Percentiles rank a stretch among this genome's conserved stretches.
These are phyloP conservation scores for Pseudorhiza aurosa DNA, from an alignment of 30 jellyfish, hydroid and myxozoan genomes.

Conservation along the genomic window DNA sequence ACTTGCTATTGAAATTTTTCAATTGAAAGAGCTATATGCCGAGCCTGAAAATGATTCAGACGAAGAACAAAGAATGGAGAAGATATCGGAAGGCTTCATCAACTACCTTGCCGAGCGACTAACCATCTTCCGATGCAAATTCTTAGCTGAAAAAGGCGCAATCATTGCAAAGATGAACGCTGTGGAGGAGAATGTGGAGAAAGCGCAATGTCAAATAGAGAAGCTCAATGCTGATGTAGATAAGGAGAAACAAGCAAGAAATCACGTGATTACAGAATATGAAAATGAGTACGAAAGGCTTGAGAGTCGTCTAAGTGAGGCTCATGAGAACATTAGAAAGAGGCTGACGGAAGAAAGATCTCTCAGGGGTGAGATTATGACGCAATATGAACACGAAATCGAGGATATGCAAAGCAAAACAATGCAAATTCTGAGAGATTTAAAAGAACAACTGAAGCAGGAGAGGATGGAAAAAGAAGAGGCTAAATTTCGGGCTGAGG, in stretches of 20 bases:
- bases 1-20: not conserved
- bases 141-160: constrained; percentile 47
- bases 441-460: constrained; percentile 57
- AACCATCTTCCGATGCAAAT: constrained; percentile 19
- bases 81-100: not conserved
- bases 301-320: constrained; percentile 65
- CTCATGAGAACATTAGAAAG: constrained; percentile 64
- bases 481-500: constrained; percentile 19
- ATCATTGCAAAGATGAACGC: constrained; percentile 55
- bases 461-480: constrained; percentile 63
- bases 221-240: constrained; percentile 14
- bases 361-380: constrained; percentile 54
- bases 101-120: constrained; percentile 31
- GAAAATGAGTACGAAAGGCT: constrained; percentile 65
- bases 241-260: constrained; percentile 49
- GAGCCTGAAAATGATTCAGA: not conserved
- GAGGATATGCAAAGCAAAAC: constrained; percentile 63
- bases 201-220: constrained; percentile 12
- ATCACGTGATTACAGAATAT: constrained; percentile 50
- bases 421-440: constrained; percentile 40
- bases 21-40: not conserved
- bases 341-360: constrained; percentile 70
- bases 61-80: not conserved
- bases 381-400: constrained; percentile 60
- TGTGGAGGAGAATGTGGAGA: constrained; percentile 50